Conservation (phyloP, 2,888 invertebrate genomes). For the Tetranychus piercei region DNA sequence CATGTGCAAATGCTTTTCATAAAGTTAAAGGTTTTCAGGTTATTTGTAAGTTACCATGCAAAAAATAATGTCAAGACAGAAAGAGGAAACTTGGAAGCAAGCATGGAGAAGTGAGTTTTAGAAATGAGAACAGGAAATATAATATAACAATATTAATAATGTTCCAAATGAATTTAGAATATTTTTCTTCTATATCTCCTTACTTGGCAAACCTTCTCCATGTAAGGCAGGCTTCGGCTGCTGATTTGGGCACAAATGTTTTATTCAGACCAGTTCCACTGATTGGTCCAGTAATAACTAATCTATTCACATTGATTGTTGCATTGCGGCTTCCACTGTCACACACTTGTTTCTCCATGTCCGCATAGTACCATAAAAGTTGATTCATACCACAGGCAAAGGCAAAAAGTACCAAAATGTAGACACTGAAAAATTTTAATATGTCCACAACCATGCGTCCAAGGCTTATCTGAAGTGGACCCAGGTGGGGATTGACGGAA, state of each 20-base stretch:
- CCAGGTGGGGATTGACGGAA: slow-evolving; percentile 44
- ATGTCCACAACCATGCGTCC: slow-evolving; percentile 45
- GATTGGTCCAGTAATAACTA: slow-evolving; percentile 10
- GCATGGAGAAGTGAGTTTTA: no score
- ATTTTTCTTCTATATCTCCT: slow-evolving; percentile 22
- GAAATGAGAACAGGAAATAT: no score
- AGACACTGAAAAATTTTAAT: slow-evolving; percentile 42
- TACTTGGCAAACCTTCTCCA: slow-evolving; percentile 38
- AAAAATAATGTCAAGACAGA: no score
- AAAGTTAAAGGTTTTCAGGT: no score
- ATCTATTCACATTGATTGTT: background rate
- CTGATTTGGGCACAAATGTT: slow-evolving; percentile 10
- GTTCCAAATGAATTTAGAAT: no score
- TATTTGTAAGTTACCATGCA: no score
- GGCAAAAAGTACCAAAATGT: slow-evolving; percentile 41
- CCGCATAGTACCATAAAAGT: slow-evolving; percentile 68
- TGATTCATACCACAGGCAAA: slow-evolving; percentile 55
- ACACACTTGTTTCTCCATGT: slow-evolving; percentile 31
- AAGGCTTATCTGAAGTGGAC: slow-evolving; percentile 43
- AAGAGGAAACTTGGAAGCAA: no score
- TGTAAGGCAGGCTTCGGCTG: slow-evolving; percentile 32
- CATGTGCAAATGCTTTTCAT: no score
- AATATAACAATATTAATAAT: no score
- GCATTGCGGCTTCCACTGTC: slow-evolving; percentile 1
- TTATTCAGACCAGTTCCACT: background rate